Evolutionary conservation across 1,140 invertebrate species (phyloP).

Genomic region (Saccostrea glomerata): DNA sequence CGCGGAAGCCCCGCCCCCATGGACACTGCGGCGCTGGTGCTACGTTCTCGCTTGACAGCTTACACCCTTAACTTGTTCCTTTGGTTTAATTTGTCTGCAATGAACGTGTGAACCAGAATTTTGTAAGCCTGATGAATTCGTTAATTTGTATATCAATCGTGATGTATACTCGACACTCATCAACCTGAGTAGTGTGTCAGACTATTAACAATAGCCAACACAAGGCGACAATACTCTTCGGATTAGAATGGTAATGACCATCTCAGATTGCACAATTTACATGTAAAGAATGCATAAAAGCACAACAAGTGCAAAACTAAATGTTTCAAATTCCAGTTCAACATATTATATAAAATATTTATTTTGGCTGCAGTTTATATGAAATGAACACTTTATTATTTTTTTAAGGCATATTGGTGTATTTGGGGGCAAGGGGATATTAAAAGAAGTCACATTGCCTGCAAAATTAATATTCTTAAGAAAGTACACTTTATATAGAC

Average conservation of each 20-base stretch:
- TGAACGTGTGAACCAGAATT: slow-evolving; percentile 46
- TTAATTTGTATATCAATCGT: slow-evolving; percentile 30
- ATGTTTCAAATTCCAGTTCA: neutral
- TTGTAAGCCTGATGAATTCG: slow-evolving; percentile 18
- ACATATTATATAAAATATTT: neutral
- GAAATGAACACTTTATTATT: too few relatives aligned
- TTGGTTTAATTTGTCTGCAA: slow-evolving; percentile 44
- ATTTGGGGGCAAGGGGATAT: too few relatives aligned
- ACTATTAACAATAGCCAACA: neutral
- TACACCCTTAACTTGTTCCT: slow-evolving; percentile 33
- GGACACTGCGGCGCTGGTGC: slow-evolving; percentile 53
- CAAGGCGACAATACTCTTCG: neutral
- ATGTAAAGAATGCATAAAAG: neutral
- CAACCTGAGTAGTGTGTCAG: neutral
- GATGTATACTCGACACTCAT: slow-evolving; percentile 20
- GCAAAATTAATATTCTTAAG: too few relatives aligned
- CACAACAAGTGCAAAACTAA: neutral
- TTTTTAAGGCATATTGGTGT: too few relatives aligned
- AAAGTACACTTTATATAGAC: too few relatives aligned
- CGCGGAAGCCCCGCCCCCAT: slow-evolving; percentile 45
- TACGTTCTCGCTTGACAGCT: slow-evolving; percentile 44
- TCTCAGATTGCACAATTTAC: neutral
- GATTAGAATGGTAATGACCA: neutral
- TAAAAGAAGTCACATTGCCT: too few relatives aligned
- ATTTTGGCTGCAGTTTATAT: too few relatives aligned